Evolutionary conservation across 2,888 invertebrate species (phyloP).

Genomic region (Drosophila siamana): DNA sequence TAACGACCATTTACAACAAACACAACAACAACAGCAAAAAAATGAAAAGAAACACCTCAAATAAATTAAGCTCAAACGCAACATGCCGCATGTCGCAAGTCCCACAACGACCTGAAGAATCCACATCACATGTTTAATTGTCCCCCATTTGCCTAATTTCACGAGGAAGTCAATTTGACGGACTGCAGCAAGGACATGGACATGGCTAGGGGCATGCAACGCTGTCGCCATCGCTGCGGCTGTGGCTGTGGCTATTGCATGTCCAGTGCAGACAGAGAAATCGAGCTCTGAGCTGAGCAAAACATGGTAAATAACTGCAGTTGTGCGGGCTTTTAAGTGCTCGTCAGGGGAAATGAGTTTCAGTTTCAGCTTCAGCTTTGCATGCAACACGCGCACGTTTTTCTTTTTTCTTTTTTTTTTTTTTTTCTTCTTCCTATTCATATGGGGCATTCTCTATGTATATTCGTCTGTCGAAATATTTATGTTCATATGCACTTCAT

Average conservation of each 20-base stretch:
- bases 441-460: neutral
- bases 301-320: constrained; percentile 77
- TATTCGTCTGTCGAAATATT: constrained; percentile 18
- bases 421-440: too few relatives aligned
- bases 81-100: neutral
- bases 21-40: too few relatives aligned
- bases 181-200: constrained; percentile 20
- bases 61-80: constrained; percentile 52
- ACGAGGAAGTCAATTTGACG: constrained; percentile 57
- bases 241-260: too few relatives aligned
- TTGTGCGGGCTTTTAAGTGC: constrained; percentile 70
- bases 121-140: constrained; percentile 59
- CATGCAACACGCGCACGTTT: constrained; percentile 69
- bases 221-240: too few relatives aligned
- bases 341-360: constrained; percentile 65
- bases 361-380: constrained; percentile 56
- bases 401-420: too few relatives aligned
- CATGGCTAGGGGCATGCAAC: constrained; percentile 16
- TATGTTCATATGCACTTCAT: constrained; percentile 20
- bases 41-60: constrained; percentile 39
- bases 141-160: constrained; percentile 68
- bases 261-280: constrained; percentile 25
- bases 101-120: constrained; percentile 18
- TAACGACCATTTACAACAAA: constrained; percentile 56
- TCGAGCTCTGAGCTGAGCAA: constrained; percentile 29